Conservation (phyloP, 2,888 invertebrate species). For the Deilephila porcellus region DNA sequence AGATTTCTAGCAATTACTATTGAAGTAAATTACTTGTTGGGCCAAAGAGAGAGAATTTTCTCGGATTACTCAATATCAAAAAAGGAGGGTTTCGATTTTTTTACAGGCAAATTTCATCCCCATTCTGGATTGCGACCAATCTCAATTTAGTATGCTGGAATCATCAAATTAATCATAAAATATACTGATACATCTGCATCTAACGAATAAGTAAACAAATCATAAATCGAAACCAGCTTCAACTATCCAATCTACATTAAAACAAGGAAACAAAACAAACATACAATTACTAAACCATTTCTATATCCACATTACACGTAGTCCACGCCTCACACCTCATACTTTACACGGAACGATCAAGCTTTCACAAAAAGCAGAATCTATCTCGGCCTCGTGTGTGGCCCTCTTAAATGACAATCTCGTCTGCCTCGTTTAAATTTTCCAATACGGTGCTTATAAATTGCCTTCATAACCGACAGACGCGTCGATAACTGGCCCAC, state of each 20-base stretch:
- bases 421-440: conserved; percentile 75
- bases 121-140: too few relatives aligned
- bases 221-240: neutral
- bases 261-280: conserved; percentile 3
- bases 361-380: conserved; percentile 23
- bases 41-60: too few relatives aligned
- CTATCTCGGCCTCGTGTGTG: conserved; percentile 57
- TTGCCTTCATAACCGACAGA: conserved; percentile 80
- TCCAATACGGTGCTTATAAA: conserved; percentile 74
- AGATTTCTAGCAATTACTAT: too few relatives aligned
- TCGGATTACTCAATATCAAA: too few relatives aligned
- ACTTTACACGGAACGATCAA: conserved; percentile 1
- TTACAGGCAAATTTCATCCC: too few relatives aligned
- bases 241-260: neutral
- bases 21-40: too few relatives aligned
- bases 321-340: neutral
- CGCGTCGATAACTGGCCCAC: conserved; percentile 66
- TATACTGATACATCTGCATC: neutral
- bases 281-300: conserved; percentile 2
- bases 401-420: conserved; percentile 69
- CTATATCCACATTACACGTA: neutral
- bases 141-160: too few relatives aligned
- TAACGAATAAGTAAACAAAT: neutral
- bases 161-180: too few relatives aligned
- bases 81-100: too few relatives aligned